These are phyloP conservation scores for Aradophagus sp. DNA, from an alignment of 1,140 invertebrate species.

Conservation along the genomic window DNA sequence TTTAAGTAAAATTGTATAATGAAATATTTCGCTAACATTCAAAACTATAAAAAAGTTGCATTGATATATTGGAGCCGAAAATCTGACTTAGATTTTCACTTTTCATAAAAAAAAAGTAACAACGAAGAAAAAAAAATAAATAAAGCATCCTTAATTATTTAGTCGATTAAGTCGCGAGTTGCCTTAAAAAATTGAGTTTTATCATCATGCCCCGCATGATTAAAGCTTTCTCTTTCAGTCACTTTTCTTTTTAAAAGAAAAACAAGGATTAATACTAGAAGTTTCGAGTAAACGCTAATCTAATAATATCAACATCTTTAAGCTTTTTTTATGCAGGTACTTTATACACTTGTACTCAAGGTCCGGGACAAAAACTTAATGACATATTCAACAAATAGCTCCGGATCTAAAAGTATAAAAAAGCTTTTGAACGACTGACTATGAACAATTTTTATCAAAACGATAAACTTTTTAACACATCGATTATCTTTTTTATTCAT, in stretches of 20 bases:
- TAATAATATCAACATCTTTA: slow-evolving; percentile 43
- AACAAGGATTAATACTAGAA: slow-evolving; percentile 40
- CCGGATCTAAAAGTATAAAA: slow-evolving; percentile 19
- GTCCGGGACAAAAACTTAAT: slow-evolving; percentile 33
- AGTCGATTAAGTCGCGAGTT: slow-evolving; percentile 36
- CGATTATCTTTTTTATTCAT: slow-evolving; percentile 21
- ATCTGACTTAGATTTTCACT: slow-evolving; percentile 53
- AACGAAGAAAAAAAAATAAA: not conserved
- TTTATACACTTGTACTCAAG: slow-evolving; percentile 35
- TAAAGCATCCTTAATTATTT: not conserved
- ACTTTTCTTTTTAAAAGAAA: slow-evolving; percentile 39
- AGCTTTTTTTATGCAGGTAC: slow-evolving; percentile 51
- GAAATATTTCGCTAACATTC: too few relatives aligned
- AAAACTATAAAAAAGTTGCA: too few relatives aligned
- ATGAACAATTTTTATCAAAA: slow-evolving; percentile 22
- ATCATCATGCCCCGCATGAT: slow-evolving; percentile 46
- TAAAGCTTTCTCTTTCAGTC: slow-evolving; percentile 34
- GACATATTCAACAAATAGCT: slow-evolving; percentile 32
- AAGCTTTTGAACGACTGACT: slow-evolving; percentile 18
- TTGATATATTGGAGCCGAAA: too few relatives aligned
- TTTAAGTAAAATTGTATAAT: too few relatives aligned
- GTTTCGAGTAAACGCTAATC: slow-evolving; percentile 38
- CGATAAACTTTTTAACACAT: slow-evolving; percentile 24
- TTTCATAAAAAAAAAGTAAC: slow-evolving; percentile 21
- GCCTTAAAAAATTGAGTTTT: slow-evolving; percentile 31